Percentiles rank a stretch among this genome's conserved stretches.
These are phyloP conservation scores for Micoletzkya japonica DNA, from an alignment of 2,888 invertebrate genomes.

Conservation along the genomic window DNA sequence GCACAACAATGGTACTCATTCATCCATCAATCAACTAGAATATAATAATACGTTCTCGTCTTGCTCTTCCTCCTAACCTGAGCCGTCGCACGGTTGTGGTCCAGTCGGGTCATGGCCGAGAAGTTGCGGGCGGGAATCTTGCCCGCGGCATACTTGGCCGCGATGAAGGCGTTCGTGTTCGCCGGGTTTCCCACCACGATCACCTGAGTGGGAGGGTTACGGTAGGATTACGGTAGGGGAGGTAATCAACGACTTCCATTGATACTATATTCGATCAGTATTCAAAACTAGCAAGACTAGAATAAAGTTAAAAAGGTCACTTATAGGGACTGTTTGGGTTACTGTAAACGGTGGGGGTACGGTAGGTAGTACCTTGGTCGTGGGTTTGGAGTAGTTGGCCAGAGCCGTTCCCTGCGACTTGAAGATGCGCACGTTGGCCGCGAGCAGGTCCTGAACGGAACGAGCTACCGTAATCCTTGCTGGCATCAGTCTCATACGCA, in stretches of 20 bases:
- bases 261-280: not conserved
- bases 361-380: slow-evolving; percentile 76
- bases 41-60: not conserved
- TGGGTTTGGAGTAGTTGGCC: slow-evolving; percentile 85
- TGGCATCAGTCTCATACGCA: too few species aligned
- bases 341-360: not conserved
- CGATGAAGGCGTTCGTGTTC: slow-evolving; percentile 95
- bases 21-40: not conserved
- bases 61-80: slow-evolving; percentile 69
- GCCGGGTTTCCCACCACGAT: slow-evolving; percentile 99
- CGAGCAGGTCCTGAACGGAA: slow-evolving; percentile 76
- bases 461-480: too few species aligned
- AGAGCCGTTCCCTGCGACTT: slow-evolving; percentile 93
- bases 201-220: slow-evolving; percentile 63
- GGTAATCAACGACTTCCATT: not conserved
- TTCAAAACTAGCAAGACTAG: too few species aligned
- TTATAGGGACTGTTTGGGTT: not conserved
- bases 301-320: not conserved
- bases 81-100: slow-evolving; percentile 93
- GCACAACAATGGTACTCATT: not conserved
- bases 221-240: not conserved
- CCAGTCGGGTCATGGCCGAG: slow-evolving; percentile 94
- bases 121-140: slow-evolving; percentile 94
- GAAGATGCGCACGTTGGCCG: slow-evolving; percentile 97
- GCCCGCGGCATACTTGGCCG: slow-evolving; percentile 86